These are phyloP conservation scores for Arge pagana DNA, from an alignment of 2,888 invertebrate species.

Conservation along the genomic window DNA sequence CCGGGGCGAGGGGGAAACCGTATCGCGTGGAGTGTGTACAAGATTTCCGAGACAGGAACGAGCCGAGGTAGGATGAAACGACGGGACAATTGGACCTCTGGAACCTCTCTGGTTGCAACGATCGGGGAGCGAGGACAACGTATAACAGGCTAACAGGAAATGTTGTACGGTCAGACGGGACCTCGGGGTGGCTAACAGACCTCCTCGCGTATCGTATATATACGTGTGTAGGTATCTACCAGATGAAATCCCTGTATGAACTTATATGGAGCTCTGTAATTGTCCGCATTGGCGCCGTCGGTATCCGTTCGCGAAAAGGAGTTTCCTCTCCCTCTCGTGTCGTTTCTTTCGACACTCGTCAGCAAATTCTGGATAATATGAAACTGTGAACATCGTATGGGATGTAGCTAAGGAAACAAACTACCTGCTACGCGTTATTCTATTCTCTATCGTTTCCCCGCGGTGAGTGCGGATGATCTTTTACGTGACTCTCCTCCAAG, in stretches of 20 bases:
- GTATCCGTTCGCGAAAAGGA: too few species aligned
- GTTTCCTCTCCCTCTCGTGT: too few species aligned
- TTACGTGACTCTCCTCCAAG: too few species aligned
- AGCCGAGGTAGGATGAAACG: constrained; percentile 20
- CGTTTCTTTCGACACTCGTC: too few species aligned
- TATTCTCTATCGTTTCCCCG: too few species aligned
- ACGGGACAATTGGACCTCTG: neutral
- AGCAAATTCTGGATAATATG: too few species aligned
- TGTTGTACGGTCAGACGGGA: constrained; percentile 39
- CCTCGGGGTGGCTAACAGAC: constrained; percentile 13
- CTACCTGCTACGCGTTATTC: too few species aligned
- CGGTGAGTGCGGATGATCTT: too few species aligned
- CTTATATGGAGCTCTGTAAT: constrained; percentile 53
- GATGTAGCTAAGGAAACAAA: too few species aligned
- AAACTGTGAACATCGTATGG: too few species aligned
- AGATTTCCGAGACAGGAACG: constrained; percentile 7
- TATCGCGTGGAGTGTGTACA: constrained; percentile 8
- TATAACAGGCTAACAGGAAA: constrained; percentile 52
- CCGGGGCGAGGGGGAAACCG: constrained; percentile 10
- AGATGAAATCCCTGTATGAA: constrained; percentile 47
- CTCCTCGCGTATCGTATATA: constrained; percentile 6
- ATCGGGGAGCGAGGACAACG: constrained; percentile 26
- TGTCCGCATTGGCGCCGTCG: constrained; percentile 47
- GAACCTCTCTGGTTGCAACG: too few species aligned
- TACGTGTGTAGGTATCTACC: constrained; percentile 36